Evolutionary conservation across 2,113 vertebrate genomes (phyloP).

Genomic region (Egretta garzetta): DNA sequence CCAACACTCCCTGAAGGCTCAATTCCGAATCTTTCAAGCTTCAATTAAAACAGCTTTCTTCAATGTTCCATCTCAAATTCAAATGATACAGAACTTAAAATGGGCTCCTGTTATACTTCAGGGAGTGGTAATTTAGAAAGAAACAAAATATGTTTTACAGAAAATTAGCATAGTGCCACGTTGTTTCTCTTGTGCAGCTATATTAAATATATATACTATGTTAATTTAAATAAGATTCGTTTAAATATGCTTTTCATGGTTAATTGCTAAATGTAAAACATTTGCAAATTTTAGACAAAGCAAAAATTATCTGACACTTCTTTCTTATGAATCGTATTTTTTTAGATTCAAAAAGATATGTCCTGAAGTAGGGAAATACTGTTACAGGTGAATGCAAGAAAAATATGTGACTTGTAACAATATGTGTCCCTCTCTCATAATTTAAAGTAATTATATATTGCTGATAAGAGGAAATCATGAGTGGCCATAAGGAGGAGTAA

Average conservation of each 20-base stretch:
- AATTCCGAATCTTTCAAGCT: conserved; percentile 35
- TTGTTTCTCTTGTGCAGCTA: not conserved
- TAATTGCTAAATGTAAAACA: conserved; percentile 44
- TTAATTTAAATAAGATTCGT: not conserved
- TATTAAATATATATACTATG: not conserved
- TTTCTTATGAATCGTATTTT: conserved; percentile 17
- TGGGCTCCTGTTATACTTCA: conserved; percentile 16
- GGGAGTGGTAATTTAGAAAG: conserved; percentile 37
- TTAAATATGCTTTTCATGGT: conserved; percentile 37
- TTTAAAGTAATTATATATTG: not conserved
- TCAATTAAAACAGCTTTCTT: conserved; percentile 41
- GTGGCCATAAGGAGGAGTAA: not conserved
- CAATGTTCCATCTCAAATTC: conserved; percentile 38
- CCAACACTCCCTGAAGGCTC: conserved; percentile 46
- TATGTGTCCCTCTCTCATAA: not conserved
- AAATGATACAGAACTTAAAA: conserved; percentile 38
- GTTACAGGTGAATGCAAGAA: not conserved
- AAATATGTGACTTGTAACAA: not conserved
- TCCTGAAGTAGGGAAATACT: conserved; percentile 49
- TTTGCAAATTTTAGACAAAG: conserved; percentile 39
- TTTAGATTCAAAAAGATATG: conserved; percentile 23
- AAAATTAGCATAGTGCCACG: not conserved
- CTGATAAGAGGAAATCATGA: not conserved
- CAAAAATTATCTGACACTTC: conserved; percentile 40
- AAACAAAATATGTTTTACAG: not conserved